phyloP scores from a whole-genome alignment of 2,888 invertebrate species.

The Liopterus haemorrhoidalis region DNA sequence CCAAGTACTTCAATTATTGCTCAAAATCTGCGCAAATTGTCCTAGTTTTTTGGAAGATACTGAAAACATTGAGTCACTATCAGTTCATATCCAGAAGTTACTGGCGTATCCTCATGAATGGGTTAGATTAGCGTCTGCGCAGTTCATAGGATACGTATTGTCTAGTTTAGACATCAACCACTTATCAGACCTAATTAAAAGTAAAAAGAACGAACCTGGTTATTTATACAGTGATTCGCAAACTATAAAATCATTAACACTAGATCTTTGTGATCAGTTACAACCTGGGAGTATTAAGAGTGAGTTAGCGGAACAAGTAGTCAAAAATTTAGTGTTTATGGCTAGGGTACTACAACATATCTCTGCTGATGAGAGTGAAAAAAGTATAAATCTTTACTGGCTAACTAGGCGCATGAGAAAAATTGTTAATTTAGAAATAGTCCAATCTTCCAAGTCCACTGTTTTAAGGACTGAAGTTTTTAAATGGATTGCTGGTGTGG shows the following conservation, averaged over 20 bases:
- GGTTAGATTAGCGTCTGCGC: slow-evolving; percentile 74
- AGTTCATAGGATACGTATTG: slow-evolving; percentile 69
- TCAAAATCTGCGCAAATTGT: slow-evolving; percentile 63
- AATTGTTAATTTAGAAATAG: slow-evolving; percentile 73
- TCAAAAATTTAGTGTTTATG: slow-evolving; percentile 64
- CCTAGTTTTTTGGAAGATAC: slow-evolving; percentile 52
- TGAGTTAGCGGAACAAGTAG: slow-evolving; percentile 68
- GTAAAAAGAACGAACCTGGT: slow-evolving; percentile 36
- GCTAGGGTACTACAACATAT: slow-evolving; percentile 59
- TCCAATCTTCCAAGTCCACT: slow-evolving; percentile 60
- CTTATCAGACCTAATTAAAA: slow-evolving; percentile 49
- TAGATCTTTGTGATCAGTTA: slow-evolving; percentile 72
- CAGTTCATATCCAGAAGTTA: slow-evolving; percentile 63
- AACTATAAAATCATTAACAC: slow-evolving; percentile 58
- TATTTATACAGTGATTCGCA: slow-evolving; percentile 57
- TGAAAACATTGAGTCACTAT: slow-evolving; percentile 53
- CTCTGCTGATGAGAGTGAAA: slow-evolving; percentile 44
- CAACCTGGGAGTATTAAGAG: slow-evolving; percentile 59
- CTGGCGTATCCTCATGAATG: slow-evolving; percentile 79
- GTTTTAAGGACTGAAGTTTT: slow-evolving; percentile 72
- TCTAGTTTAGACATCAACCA: slow-evolving; percentile 56
- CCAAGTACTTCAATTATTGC: slow-evolving; percentile 64
- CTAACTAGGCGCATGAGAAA: slow-evolving; percentile 66
- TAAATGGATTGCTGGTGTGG: slow-evolving; percentile 74
- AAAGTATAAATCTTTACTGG: slow-evolving; percentile 64